Percentiles rank a stretch among this genome's conserved stretches.
Conservation (phyloP, 2,113 vertebrate genomes). For the Patagioenas fasciata region DNA sequence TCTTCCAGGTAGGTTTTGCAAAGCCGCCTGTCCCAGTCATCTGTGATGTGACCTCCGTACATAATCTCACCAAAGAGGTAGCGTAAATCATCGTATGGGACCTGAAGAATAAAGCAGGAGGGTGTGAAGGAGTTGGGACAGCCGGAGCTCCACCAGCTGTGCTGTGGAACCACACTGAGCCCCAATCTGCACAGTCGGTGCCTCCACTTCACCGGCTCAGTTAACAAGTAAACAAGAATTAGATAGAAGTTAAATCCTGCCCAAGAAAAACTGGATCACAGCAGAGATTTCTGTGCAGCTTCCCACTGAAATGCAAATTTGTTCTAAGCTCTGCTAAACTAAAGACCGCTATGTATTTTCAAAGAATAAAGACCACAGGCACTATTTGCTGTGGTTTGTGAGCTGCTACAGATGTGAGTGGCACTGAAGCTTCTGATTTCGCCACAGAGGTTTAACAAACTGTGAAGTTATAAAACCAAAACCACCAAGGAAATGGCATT, state of each 20-base stretch:
- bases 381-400: not conserved
- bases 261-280: not conserved
- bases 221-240: not conserved
- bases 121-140: not conserved
- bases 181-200: not conserved
- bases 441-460: fast-evolving
- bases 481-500: not conserved
- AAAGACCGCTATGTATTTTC: not conserved
- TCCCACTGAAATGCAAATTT: not conserved
- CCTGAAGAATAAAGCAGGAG: constrained; percentile 70
- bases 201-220: not conserved
- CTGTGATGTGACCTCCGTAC: constrained; percentile 96
- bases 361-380: not conserved
- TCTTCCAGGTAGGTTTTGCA: constrained; percentile 92
- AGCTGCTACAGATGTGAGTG: not conserved
- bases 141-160: not conserved
- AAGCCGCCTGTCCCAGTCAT: constrained; percentile 94
- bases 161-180: not conserved
- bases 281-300: not conserved
- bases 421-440: not conserved
- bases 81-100: constrained; percentile 91
- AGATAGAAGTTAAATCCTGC: not conserved
- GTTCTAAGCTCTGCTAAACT: not conserved
- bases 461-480: not conserved
- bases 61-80: constrained; percentile 98